Conservation (phyloP, 2,113 vertebrate genomes). For the Boleophthalmus pectinirostris region DNA sequence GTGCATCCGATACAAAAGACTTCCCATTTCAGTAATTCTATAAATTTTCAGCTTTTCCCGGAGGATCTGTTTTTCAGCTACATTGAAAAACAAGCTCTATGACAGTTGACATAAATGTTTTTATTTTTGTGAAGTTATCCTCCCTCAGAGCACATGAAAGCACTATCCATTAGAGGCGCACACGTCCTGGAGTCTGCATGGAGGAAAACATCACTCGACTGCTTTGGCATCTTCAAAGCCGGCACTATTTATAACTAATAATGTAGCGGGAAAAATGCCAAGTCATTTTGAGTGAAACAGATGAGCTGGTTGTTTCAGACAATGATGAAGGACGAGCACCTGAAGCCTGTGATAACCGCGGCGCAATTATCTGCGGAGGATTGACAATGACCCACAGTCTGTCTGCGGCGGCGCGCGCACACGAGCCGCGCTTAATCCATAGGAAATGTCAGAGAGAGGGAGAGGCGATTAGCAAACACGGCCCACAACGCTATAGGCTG, state of each 20-base stretch:
- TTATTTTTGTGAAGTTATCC: background rate
- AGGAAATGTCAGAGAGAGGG: conserved; percentile 57
- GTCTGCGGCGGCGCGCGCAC: conserved; percentile 46
- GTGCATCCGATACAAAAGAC: background rate
- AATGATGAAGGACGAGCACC: conserved; percentile 65
- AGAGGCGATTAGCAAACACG: conserved; percentile 72
- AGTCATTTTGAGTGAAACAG: conserved; percentile 47
- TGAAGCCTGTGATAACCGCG: conserved; percentile 60
- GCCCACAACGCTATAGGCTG: conserved; percentile 59
- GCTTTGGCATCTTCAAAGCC: conserved; percentile 4
- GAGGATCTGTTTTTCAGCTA: background rate
- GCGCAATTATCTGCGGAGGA: conserved; percentile 60
- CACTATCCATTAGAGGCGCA: background rate
- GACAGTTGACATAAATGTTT: conserved; percentile 6
- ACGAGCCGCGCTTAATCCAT: conserved; percentile 59
- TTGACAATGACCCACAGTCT: conserved; percentile 61
- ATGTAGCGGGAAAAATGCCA: conserved; percentile 22
- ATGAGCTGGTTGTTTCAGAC: conserved; percentile 55
- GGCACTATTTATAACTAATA: conserved; percentile 3
- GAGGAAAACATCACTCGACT: conserved; percentile 6
- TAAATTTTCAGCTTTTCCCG: background rate
- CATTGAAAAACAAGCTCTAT: background rate
- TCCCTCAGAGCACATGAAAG: conserved; percentile 4
- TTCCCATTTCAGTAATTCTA: background rate
- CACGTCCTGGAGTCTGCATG: background rate